Conservation (phyloP, 1,140 invertebrate genomes). For the Drosophila asahinai region DNA sequence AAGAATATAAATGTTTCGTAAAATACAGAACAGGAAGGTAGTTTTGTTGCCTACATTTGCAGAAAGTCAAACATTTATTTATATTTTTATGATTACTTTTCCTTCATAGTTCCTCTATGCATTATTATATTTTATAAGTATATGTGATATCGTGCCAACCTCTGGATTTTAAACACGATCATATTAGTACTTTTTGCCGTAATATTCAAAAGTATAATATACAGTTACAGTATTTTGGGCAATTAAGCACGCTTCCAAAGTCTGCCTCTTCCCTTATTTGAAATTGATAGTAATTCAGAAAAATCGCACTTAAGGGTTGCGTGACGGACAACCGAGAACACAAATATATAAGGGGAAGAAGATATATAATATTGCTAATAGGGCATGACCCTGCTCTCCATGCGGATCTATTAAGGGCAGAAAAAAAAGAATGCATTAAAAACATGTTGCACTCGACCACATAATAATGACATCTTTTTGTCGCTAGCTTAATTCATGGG, state of each 20-base stretch:
- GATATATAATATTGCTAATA: slow-evolving; percentile 51
- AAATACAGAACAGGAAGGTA: too few relatives aligned
- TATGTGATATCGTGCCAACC: too few relatives aligned
- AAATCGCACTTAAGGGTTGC: slow-evolving; percentile 58
- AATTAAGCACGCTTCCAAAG: slow-evolving; percentile 7
- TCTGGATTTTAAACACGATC: too few relatives aligned
- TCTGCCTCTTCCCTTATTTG: slow-evolving; percentile 26
- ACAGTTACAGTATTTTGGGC: not conserved
- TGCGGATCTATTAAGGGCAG: slow-evolving; percentile 25
- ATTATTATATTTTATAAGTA: too few relatives aligned
- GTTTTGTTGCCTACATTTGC: too few relatives aligned
- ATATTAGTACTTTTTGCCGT: not conserved
- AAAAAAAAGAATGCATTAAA: slow-evolving; percentile 62
- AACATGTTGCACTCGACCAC: slow-evolving; percentile 77
- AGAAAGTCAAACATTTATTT: too few relatives aligned
- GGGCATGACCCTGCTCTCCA: slow-evolving; percentile 23
- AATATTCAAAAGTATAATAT: not conserved
- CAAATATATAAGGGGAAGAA: slow-evolving; percentile 20
- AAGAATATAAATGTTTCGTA: too few relatives aligned
- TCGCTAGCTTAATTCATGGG: slow-evolving; percentile 47
- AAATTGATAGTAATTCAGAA: slow-evolving; percentile 31
- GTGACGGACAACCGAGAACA: slow-evolving; percentile 23
- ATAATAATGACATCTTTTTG: slow-evolving; percentile 81
- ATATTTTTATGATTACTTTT: too few relatives aligned
- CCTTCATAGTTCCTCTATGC: too few relatives aligned